phyloP scores from a whole-genome alignment of 2,888 invertebrate species.

The Euzetes globulus region DNA sequence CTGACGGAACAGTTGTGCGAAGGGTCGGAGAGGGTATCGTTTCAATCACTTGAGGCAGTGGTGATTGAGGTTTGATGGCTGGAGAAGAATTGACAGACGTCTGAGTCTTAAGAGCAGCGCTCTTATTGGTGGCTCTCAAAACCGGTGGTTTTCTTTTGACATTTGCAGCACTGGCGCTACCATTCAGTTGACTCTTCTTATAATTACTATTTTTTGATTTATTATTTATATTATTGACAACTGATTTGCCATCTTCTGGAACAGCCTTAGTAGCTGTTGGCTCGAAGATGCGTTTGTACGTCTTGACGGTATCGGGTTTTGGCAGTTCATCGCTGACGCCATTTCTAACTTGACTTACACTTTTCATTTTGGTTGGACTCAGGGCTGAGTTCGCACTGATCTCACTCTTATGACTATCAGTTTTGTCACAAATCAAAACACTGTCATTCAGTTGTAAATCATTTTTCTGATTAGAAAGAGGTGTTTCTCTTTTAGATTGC shows the following conservation, averaged over 20 bases:
- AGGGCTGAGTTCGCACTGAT: not conserved
- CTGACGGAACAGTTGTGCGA: not conserved
- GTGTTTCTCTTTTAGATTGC: constrained; percentile 11
- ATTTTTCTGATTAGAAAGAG: constrained; percentile 17
- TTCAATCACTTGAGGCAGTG: constrained; percentile 18
- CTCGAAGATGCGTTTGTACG: constrained; percentile 30
- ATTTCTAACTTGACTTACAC: not conserved
- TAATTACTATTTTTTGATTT: constrained; percentile 7
- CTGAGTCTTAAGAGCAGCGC: not conserved
- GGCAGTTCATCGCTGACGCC: constrained; percentile 38
- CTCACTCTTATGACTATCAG: not conserved
- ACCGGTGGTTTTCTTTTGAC: constrained; percentile 18
- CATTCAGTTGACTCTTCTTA: not conserved
- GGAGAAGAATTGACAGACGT: constrained; percentile 2
- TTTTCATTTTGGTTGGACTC: not conserved
- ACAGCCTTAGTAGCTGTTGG: not conserved
- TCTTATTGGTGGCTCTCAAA: not conserved
- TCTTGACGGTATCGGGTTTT: constrained; percentile 40
- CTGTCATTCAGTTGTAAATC: constrained; percentile 21
- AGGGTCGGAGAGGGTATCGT: not conserved
- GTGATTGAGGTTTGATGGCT: constrained; percentile 6
- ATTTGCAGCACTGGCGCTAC: not conserved
- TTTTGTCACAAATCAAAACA: constrained; percentile 17
- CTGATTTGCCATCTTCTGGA: not conserved
- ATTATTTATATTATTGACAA: not conserved